A percentile compares a stretch with the other conserved stretches of the same genome.
Conservation (phyloP, 2,113 vertebrate genomes). For the Takifugu bimaculatus region DNA sequence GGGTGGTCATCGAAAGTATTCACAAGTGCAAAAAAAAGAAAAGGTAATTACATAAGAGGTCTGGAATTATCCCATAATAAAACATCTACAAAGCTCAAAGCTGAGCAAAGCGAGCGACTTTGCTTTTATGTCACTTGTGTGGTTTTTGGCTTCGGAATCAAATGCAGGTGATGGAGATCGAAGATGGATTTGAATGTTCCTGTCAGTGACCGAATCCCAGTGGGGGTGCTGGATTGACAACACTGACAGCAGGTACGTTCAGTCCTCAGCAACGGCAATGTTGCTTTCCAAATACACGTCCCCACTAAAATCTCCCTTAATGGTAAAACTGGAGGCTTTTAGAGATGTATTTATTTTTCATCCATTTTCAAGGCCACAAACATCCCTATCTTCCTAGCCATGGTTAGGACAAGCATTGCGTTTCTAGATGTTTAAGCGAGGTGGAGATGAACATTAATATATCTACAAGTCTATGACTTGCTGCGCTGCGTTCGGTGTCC, state of each 20-base stretch:
- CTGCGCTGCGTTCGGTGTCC: constrained; percentile 62
- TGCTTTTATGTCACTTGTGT: constrained; percentile 1
- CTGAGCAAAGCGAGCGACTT: not conserved
- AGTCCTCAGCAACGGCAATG: not conserved
- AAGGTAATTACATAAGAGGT: too few relatives aligned
- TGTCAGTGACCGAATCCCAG: constrained; percentile 20
- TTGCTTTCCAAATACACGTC: constrained; percentile 1
- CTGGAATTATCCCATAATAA: too few relatives aligned
- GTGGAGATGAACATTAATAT: constrained; percentile 60
- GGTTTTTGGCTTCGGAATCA: constrained; percentile 10
- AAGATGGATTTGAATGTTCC: constrained; percentile 16
- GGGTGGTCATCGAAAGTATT: not conserved
- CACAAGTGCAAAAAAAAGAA: too few relatives aligned
- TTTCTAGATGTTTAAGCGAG: constrained; percentile 43
- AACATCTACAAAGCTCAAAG: too few relatives aligned
- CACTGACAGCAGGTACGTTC: not conserved
- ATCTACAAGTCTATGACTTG: constrained; percentile 48
- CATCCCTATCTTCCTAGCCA: constrained; percentile 35
- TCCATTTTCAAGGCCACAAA: constrained; percentile 2
- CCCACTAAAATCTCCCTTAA: too few relatives aligned
- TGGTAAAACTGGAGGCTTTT: too few relatives aligned
- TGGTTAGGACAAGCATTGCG: constrained; percentile 35
- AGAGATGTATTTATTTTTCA: too few relatives aligned
- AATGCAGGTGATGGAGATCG: constrained; percentile 10
- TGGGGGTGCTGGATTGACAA: constrained; percentile 4